These are phyloP conservation scores for Atrichornis clamosus DNA, from an alignment of 2,113 vertebrate genomes.

Conservation along the genomic window DNA sequence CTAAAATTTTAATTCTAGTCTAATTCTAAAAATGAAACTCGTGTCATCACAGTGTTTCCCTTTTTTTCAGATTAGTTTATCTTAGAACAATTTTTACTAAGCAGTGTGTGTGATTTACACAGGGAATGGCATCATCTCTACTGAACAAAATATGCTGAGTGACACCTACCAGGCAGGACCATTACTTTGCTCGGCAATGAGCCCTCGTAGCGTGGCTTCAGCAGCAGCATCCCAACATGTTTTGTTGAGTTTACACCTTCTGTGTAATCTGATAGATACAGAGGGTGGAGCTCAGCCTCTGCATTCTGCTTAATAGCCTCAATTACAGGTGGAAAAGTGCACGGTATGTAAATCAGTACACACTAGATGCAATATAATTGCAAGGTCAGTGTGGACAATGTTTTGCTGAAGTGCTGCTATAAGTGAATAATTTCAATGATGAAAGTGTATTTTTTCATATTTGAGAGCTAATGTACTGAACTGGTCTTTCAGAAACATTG, in stretches of 20 bases:
- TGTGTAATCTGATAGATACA: background rate
- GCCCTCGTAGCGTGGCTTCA: background rate
- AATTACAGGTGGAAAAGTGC: conserved; percentile 69
- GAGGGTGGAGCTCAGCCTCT: conserved; percentile 23
- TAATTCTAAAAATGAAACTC: background rate
- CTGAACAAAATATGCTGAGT: background rate
- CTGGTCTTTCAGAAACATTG: conserved; percentile 64
- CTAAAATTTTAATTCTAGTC: background rate
- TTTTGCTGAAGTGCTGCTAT: conserved; percentile 67
- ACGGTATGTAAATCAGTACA: conserved; percentile 58
- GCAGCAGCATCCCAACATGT: background rate
- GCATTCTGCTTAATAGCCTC: conserved; percentile 58
- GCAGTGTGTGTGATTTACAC: background rate
- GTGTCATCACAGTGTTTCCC: background rate
- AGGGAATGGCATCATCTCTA: background rate
- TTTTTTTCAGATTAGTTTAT: background rate
- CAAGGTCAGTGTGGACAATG: conserved; percentile 56
- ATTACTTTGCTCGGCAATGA: background rate
- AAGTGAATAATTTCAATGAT: conserved; percentile 67
- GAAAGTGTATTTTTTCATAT: conserved; percentile 62
- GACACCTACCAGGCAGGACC: background rate
- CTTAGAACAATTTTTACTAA: background rate
- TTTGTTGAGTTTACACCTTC: conserved; percentile 24
- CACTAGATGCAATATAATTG: conserved; percentile 63
- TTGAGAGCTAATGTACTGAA: conserved; percentile 66